Conservation (phyloP, 2,888 invertebrate genomes). For the Junonia oenone region DNA sequence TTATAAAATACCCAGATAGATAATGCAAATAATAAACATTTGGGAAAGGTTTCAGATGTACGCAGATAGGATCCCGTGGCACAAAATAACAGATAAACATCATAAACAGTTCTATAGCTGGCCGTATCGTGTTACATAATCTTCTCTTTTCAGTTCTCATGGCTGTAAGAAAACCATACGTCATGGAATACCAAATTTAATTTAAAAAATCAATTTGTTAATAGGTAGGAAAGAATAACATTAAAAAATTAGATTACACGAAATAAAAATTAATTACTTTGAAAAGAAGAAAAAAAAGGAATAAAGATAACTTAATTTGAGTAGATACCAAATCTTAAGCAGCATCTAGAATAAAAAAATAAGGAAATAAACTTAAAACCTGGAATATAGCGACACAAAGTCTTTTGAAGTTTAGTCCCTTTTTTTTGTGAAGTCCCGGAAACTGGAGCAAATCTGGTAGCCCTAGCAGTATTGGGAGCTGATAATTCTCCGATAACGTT, state of each 20-base stretch:
- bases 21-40: constrained; percentile 20
- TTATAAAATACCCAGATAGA: constrained; percentile 12
- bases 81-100: constrained; percentile 33
- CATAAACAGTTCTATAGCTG: constrained; percentile 33
- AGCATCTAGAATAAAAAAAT: no score
- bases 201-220: neutral
- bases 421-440: neutral
- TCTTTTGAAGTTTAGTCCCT: neutral
- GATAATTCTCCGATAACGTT: constrained; percentile 37
- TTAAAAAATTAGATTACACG: no score
- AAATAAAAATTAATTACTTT: no score
- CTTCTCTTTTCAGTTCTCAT: constrained; percentile 27
- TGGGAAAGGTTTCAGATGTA: constrained; percentile 19
- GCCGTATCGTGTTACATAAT: constrained; percentile 44
- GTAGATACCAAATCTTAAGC: no score
- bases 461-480: constrained; percentile 6
- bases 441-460: neutral
- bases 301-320: no score
- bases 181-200: neutral
- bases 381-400: no score
- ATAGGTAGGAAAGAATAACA: no score
- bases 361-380: no score
- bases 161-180: neutral
- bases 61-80: constrained; percentile 23
- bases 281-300: no score